These are phyloP conservation scores for Willisornis vidua DNA, from an alignment of 2,113 vertebrate genomes.

Conservation along the genomic window DNA sequence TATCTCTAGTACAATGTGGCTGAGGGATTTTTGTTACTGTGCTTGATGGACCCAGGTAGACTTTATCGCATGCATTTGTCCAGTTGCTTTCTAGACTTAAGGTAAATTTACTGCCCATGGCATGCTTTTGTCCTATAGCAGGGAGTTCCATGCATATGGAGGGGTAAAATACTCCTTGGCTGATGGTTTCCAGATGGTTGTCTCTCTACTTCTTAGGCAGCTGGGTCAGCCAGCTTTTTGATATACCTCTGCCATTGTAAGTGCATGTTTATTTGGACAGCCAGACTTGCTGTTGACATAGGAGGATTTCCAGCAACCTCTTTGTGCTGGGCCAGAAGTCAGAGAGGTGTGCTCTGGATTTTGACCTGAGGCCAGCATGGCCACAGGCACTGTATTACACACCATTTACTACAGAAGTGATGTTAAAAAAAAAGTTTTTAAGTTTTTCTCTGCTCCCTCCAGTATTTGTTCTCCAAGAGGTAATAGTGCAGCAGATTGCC, in stretches of 20 bases:
- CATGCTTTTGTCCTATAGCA: background rate
- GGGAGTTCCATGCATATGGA: background rate
- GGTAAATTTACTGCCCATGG: background rate
- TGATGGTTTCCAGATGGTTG: background rate
- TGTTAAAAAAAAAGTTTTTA: background rate
- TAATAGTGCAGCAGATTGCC: background rate
- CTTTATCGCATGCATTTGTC: background rate
- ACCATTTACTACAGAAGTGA: background rate
- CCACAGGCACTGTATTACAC: background rate
- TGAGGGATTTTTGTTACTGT: background rate
- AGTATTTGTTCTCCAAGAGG: background rate
- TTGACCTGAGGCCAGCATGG: background rate
- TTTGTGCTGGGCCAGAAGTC: background rate
- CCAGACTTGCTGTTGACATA: fast-evolving
- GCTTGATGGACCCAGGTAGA: background rate
- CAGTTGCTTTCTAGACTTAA: background rate
- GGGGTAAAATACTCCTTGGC: background rate
- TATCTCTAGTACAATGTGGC: background rate
- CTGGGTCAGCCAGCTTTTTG: background rate
- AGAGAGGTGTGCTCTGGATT: background rate
- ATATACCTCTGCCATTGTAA: fast-evolving
- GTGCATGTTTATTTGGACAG: background rate
- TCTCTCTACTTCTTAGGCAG: background rate
- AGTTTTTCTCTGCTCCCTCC: background rate
- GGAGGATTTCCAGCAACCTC: background rate